These are phyloP conservation scores for Apeira syringaria DNA, from an alignment of 2,888 invertebrate species.

Conservation along the genomic window DNA sequence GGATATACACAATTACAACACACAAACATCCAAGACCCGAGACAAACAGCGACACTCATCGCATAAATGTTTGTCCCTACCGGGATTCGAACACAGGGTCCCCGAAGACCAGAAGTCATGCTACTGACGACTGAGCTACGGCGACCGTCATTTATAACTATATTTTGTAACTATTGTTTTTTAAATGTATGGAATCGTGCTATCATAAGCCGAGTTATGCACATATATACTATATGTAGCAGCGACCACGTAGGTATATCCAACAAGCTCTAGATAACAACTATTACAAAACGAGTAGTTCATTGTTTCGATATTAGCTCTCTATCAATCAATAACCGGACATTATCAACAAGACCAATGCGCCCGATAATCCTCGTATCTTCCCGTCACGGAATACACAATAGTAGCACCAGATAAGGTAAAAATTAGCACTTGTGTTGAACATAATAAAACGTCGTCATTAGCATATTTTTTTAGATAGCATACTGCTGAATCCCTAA, in stretches of 20 bases:
- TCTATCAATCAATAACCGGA: constrained; percentile 40
- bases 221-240: neutral
- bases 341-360: constrained; percentile 35
- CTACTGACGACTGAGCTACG: no score
- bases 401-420: constrained; percentile 14
- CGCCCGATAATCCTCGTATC: constrained; percentile 32
- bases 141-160: no score
- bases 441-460: constrained; percentile 3
- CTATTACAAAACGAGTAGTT: constrained; percentile 6
- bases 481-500: no score
- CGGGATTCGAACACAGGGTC: no score
- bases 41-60: no score
- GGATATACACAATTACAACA: no score
- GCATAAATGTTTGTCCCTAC: no score
- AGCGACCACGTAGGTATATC: neutral
- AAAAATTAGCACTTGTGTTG: constrained; percentile 15
- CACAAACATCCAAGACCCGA: no score
- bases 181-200: neutral
- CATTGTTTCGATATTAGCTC: constrained; percentile 18
- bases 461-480: constrained; percentile 1
- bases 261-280: neutral
- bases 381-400: constrained; percentile 20
- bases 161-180: no score
- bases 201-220: neutral
- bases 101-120: no score